Evolutionary conservation across 2,797 vertebrate species (phyloP).

Genomic region (Enteromius argenteus): DNA sequence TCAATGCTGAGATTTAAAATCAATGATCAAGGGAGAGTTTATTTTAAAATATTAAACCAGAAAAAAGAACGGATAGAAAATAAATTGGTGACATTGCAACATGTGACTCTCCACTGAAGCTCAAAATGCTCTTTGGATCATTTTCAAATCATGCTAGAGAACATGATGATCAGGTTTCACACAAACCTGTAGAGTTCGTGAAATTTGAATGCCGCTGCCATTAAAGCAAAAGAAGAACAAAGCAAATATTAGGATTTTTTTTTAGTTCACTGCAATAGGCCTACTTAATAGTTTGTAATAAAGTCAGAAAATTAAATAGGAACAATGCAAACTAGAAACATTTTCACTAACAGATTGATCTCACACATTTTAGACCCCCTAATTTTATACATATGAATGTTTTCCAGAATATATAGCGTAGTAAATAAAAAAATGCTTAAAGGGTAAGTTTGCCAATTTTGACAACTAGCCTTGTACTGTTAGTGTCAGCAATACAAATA

Average conservation of each 20-base stretch:
- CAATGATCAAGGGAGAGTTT: background rate
- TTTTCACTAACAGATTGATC: background rate
- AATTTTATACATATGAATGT: background rate
- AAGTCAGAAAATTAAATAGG: background rate
- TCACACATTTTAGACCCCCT: background rate
- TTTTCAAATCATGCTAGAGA: constrained; percentile 9
- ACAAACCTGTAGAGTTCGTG: background rate
- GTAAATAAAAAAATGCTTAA: background rate
- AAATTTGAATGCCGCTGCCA: background rate
- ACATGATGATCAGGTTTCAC: constrained; percentile 3
- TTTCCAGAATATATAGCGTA: background rate
- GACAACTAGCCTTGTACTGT: background rate
- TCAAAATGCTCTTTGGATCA: background rate
- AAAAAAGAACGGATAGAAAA: background rate
- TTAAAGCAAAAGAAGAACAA: background rate
- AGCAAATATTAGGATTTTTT: background rate
- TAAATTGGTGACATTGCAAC: background rate
- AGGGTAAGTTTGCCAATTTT: background rate
- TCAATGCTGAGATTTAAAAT: background rate
- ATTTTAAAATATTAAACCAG: too few species aligned
- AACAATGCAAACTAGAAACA: background rate
- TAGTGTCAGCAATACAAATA: background rate
- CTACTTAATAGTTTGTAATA: background rate
- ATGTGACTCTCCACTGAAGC: background rate
- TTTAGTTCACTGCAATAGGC: background rate